Percentiles rank a stretch among this genome's conserved stretches.
Evolutionary conservation across 2,113 vertebrate genomes (phyloP).

Genomic region (Neotoma lepida): DNA sequence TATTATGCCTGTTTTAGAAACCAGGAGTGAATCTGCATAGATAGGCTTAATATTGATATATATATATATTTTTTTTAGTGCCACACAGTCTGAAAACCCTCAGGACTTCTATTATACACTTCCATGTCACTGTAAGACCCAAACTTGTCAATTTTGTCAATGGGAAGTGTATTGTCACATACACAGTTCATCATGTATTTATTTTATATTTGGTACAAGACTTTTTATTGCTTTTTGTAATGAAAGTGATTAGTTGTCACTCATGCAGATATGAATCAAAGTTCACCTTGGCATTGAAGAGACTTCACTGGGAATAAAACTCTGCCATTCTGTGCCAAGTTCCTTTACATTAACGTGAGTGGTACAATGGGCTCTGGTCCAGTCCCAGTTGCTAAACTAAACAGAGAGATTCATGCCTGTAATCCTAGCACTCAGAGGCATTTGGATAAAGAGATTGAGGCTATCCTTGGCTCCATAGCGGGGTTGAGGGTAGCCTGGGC

Average conservation of each 20-base stretch:
- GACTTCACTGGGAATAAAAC: slow-evolving; percentile 35
- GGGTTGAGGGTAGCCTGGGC: not conserved
- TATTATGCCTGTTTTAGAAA: slow-evolving; percentile 39
- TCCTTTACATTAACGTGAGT: not conserved
- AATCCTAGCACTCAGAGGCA: not conserved
- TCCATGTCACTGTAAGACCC: slow-evolving; percentile 4
- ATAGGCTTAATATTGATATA: not conserved
- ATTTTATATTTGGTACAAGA: slow-evolving; percentile 42
- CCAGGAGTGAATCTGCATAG: slow-evolving; percentile 4
- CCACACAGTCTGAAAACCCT: slow-evolving; percentile 16
- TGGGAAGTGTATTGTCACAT: not conserved
- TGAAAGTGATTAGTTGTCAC: not conserved
- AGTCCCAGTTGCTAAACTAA: not conserved
- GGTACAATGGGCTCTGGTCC: not conserved
- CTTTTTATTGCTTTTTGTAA: slow-evolving; percentile 18
- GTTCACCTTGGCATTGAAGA: slow-evolving; percentile 29
- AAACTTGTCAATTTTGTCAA: slow-evolving; percentile 31
- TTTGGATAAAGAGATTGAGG: not conserved
- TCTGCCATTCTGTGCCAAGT: not conserved
- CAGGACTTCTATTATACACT: slow-evolving; percentile 15
- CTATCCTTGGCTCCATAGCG: not conserved
- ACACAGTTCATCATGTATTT: not conserved
- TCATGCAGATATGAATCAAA: not conserved
- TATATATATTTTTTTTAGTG: slow-evolving; percentile 39
- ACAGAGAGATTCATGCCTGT: not conserved